phyloP scores from a whole-genome alignment of 2,888 invertebrate genomes.

The Leistus spinibarbis region DNA sequence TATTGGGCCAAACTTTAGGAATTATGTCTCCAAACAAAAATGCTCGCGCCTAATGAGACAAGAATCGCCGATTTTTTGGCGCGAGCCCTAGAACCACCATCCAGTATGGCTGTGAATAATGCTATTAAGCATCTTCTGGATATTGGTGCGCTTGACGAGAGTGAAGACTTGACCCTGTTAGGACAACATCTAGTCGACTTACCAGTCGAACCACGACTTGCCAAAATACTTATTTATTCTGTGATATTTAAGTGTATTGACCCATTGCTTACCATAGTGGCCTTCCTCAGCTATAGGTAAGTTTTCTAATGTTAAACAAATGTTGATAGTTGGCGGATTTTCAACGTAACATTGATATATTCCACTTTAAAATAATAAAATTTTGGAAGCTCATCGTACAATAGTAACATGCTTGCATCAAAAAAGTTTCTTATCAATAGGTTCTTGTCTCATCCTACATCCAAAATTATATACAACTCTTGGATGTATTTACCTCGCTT shows the following conservation, averaged over 20 bases:
- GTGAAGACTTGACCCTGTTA: constrained; percentile 86
- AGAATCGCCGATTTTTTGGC: constrained; percentile 83
- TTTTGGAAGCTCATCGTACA: too few species aligned
- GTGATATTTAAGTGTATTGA: constrained; percentile 91
- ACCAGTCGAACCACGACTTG: constrained; percentile 89
- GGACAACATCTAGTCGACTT: constrained; percentile 90
- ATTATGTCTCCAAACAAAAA: constrained; percentile 85
- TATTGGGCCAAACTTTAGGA: constrained; percentile 61
- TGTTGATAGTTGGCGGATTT: too few species aligned
- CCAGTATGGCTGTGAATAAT: constrained; percentile 74
- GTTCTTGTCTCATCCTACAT: too few species aligned
- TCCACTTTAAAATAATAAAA: too few species aligned
- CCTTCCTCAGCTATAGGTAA: constrained; percentile 78
- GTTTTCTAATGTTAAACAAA: too few species aligned
- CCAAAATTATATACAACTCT: too few species aligned
- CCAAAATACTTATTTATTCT: constrained; percentile 89
- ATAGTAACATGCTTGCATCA: too few species aligned
- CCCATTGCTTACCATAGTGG: constrained; percentile 89
- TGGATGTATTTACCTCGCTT: too few species aligned
- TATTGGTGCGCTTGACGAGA: constrained; percentile 83
- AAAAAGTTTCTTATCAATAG: too few species aligned
- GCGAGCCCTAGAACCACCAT: constrained; percentile 86
- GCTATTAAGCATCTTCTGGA: constrained; percentile 72
- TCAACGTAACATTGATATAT: too few species aligned
- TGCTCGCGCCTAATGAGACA: constrained; percentile 75